Evolutionary conservation across 1,140 invertebrate species (phyloP).

Genomic region (Caenorhabditis brenneri): DNA sequence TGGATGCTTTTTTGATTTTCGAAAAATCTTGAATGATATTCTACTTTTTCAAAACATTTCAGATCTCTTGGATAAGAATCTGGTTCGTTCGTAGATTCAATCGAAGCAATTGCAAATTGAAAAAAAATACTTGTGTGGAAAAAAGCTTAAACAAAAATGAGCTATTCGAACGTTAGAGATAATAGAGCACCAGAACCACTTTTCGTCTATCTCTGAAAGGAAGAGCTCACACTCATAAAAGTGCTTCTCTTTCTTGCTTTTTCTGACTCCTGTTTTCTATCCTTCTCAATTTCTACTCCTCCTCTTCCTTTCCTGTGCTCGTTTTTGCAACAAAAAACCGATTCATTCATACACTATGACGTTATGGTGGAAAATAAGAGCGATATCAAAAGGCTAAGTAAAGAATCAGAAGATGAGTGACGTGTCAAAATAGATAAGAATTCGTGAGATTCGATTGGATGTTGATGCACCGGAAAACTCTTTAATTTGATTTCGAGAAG

Average conservation of each 20-base stretch:
- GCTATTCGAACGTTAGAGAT: too few relatives aligned
- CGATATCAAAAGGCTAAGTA: background rate
- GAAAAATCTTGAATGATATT: too few relatives aligned
- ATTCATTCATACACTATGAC: constrained; percentile 39
- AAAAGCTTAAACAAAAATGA: too few relatives aligned
- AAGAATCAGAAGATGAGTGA: background rate
- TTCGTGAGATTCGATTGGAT: background rate
- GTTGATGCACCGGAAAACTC: constrained; percentile 9
- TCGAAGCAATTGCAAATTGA: too few relatives aligned
- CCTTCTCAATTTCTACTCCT: constrained; percentile 33
- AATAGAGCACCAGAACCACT: constrained; percentile 28
- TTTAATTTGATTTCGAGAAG: background rate
- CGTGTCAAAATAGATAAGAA: background rate
- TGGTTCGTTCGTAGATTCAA: too few relatives aligned
- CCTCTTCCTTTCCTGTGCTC: background rate
- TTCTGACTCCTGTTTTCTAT: background rate
- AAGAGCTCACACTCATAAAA: constrained; percentile 37
- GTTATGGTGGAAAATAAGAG: background rate
- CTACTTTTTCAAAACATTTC: too few relatives aligned
- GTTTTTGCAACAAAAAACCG: constrained; percentile 16
- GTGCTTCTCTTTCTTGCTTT: constrained; percentile 13
- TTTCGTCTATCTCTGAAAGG: background rate
- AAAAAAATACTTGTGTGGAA: too few relatives aligned
- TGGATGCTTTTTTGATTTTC: too few relatives aligned
- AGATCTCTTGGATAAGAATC: too few relatives aligned